A percentile compares a stretch with the other conserved stretches of the same genome.
Evolutionary conservation across 1,140 invertebrate genomes (phyloP).

Genomic region (Cotesia vestalis): DNA sequence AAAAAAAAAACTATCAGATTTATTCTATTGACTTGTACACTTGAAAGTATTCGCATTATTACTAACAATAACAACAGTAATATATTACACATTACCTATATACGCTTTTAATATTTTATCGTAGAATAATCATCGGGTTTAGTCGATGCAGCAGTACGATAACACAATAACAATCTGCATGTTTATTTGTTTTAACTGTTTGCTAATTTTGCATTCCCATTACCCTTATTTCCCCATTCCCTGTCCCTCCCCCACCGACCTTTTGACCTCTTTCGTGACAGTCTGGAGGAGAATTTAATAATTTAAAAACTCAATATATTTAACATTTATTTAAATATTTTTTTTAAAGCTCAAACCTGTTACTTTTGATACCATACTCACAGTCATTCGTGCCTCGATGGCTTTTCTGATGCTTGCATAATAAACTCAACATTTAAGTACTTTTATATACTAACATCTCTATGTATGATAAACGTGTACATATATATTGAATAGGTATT

Average conservation of each 20-base stretch:
- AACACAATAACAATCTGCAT: constrained; percentile 27
- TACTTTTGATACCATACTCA: constrained; percentile 25
- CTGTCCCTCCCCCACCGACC: constrained; percentile 46
- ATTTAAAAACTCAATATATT: constrained; percentile 44
- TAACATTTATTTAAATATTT: constrained; percentile 45
- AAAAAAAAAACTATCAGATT: no score
- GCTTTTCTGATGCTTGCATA: constrained; percentile 6
- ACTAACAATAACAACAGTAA: no score
- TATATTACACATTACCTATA: constrained; percentile 23
- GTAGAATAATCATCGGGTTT: constrained; percentile 42
- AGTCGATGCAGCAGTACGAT: background rate
- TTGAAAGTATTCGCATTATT: constrained; percentile 1
- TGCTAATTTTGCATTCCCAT: constrained; percentile 38
- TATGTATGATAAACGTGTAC: no score
- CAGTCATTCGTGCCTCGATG: constrained; percentile 19
- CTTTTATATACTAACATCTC: background rate
- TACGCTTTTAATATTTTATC: constrained; percentile 32
- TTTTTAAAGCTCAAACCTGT: constrained; percentile 60
- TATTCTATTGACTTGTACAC: constrained; percentile 28
- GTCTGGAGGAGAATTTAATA: constrained; percentile 63
- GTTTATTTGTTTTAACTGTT: constrained; percentile 35
- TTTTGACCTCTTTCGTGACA: constrained; percentile 69
- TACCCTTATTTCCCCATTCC: constrained; percentile 31
- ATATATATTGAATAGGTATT: constrained; percentile 7
- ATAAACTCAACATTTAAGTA: constrained; percentile 12